Evolutionary conservation across 2,113 vertebrate species (phyloP), one percentile per base, ranked within the genome.

Genomic region (Crotalus tigris): DNA sequence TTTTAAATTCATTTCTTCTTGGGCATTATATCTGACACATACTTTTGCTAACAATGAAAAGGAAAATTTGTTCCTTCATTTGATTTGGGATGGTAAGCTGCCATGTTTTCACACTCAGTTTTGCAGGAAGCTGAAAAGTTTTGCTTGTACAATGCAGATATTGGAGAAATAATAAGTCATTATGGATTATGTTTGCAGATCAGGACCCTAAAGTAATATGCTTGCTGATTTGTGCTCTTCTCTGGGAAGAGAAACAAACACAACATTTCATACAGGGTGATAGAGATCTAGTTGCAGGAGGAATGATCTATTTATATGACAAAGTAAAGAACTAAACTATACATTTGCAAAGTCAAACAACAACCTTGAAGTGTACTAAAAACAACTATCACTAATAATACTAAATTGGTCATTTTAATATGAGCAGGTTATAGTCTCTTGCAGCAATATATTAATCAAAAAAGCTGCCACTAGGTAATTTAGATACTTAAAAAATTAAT

Each of bases 171-270:
- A 91, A 93, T 85, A 44, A 85, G 58, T 94, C 85, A 87, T 94
- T 86, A 93, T 13, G 91, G 69, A 94, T 93, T 93, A 92, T 93
- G 87, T 94, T 91, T 90, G 93, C 90, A 96, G 91, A 61, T 69
- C 92, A 91, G 94, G 4, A 96, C 87, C 85, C 91, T 93, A 57
- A 12, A 94, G 92, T 96, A 96, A 96, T 92, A 96, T 85, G 2
- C 57, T 85, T 92, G 89, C 87, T 94, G 88, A 87, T 24, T 95
- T 95, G 39, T 91, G 95, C 94, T 95, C 53, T 96, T 92, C 49
- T 93, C 49, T 93, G 92, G 61, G 58, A 64, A 95, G 88, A 24
- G 95, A 95, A 39, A 94, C 92, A 95, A 8, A n/a, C 55, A 61
- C 85, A 92, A 92, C 85, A 93, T 96, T 97, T 92, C 64, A 92